phyloP scores from a whole-genome alignment of 2,797 vertebrate species.

The Rachycentron canadum region DNA sequence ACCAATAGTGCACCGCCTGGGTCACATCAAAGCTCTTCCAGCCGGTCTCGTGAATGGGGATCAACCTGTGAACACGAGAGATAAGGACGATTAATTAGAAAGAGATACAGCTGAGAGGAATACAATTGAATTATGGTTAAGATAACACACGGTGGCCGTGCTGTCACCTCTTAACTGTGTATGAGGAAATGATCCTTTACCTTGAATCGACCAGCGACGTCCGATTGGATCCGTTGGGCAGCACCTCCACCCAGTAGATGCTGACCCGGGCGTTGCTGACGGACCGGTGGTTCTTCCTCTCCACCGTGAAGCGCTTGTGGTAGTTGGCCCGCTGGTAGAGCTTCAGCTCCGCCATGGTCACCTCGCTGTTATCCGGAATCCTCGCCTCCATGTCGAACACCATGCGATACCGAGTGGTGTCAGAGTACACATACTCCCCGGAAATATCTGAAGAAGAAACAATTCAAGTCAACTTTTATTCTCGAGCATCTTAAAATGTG shows the following conservation, averaged over 20 bases:
- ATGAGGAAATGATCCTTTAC: conserved; percentile 71
- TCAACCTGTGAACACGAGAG: conserved; percentile 84
- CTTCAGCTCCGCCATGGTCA: conserved; percentile 95
- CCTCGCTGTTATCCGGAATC: conserved; percentile 93
- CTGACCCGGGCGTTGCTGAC: conserved; percentile 91
- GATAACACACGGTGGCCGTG: background rate
- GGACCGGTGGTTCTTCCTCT: conserved; percentile 83
- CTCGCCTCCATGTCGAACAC: conserved; percentile 92
- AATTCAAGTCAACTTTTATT: fast-evolving
- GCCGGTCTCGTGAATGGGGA: conserved; percentile 90
- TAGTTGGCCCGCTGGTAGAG: conserved; percentile 92
- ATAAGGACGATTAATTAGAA: conserved; percentile 58
- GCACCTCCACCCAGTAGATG: conserved; percentile 91
- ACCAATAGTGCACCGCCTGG: conserved; percentile 95
- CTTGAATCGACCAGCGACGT: conserved; percentile 94
- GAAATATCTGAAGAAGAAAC: conserved; percentile 81
- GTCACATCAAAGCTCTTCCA: conserved; percentile 98
- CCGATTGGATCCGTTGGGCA: conserved; percentile 89
- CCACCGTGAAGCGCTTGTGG: conserved; percentile 78
- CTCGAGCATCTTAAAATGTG: fast-evolving
- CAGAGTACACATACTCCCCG: conserved; percentile 89
- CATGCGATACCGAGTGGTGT: conserved; percentile 87
- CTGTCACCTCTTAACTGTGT: background rate
- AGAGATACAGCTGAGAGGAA: background rate
- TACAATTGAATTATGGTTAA: conserved; percentile 19